Conservation (phyloP, 2,113 vertebrate species). For the Cyanoliseus patagonus region DNA sequence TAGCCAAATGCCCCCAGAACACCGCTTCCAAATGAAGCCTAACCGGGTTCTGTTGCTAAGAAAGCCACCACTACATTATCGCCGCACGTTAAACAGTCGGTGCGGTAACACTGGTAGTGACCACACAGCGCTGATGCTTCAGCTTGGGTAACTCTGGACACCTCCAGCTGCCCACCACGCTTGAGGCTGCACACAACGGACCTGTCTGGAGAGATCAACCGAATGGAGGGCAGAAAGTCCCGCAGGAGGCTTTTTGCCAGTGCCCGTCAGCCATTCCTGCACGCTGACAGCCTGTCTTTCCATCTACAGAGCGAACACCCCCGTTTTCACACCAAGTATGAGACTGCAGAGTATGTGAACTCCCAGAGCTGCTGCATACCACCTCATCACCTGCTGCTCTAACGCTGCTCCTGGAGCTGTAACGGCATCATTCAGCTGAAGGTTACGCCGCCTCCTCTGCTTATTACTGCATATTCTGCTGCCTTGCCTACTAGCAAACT, state of each 20-base stretch:
- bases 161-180: neutral
- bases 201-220: neutral
- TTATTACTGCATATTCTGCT: neutral
- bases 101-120: neutral
- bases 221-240: neutral
- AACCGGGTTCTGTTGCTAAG: neutral
- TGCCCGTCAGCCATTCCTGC: neutral
- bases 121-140: neutral
- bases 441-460: neutral
- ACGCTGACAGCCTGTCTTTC: neutral
- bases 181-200: neutral
- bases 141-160: neutral
- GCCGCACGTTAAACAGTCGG: neutral
- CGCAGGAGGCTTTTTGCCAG: neutral
- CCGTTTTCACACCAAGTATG: neutral
- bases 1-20: accelerated
- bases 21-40: neutral
- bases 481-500: neutral
- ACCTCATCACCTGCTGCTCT: neutral
- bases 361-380: neutral
- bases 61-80: accelerated
- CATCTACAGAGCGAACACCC: neutral
- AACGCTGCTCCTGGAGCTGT: neutral
- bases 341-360: neutral
- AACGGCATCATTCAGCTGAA: neutral